Evolutionary conservation across 1,140 invertebrate genomes (phyloP).

Genomic region (Pseudachorutes palmiensis): DNA sequence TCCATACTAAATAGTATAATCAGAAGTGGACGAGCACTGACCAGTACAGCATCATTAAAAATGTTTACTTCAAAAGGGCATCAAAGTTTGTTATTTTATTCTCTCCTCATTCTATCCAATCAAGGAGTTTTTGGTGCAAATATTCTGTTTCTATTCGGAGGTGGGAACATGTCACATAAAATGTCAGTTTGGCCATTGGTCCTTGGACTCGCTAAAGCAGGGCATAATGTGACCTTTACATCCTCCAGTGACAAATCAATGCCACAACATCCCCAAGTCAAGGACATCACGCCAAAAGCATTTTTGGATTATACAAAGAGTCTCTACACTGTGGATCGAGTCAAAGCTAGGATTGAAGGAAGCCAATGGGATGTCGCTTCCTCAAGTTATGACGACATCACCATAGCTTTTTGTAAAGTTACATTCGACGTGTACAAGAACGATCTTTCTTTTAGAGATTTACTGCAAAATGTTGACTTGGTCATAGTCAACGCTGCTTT

Average conservation of each 20-base stretch:
- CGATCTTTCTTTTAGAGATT: neutral
- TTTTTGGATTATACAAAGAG: neutral
- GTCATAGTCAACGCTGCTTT: neutral
- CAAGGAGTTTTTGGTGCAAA: conserved; percentile 34
- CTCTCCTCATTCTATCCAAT: neutral
- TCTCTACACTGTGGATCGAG: neutral
- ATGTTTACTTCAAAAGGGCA: no score
- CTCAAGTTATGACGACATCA: neutral
- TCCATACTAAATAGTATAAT: no score
- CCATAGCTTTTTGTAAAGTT: neutral
- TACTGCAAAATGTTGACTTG: neutral
- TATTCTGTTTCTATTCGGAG: conserved; percentile 11
- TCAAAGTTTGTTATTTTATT: no score
- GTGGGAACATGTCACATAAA: conserved; percentile 6
- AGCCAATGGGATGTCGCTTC: conserved; percentile 1
- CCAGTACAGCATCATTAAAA: no score
- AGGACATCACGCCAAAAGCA: neutral
- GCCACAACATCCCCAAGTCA: neutral
- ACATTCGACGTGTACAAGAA: neutral
- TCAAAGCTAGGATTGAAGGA: neutral
- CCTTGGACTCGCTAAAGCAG: neutral
- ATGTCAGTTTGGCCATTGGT: conserved; percentile 1
- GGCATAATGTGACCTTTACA: conserved; percentile 2
- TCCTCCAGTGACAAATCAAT: neutral
- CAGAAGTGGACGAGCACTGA: no score